Evolutionary conservation across 2,113 vertebrate species (phyloP).

Genomic region (Gobio gobio): DNA sequence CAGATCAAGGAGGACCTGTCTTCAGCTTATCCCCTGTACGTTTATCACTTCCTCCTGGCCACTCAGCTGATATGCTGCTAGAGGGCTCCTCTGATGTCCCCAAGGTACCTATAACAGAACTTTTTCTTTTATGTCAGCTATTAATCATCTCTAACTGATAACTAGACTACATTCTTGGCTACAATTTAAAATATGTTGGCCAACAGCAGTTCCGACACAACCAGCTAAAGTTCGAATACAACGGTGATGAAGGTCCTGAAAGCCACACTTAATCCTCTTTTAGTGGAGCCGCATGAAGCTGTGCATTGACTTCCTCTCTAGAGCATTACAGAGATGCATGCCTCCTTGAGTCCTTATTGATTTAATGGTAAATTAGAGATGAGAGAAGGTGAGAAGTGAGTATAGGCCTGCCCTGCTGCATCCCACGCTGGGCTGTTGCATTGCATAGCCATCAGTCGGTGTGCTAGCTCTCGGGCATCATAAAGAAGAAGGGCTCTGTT

Average conservation of each 20-base stretch:
- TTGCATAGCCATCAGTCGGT: not conserved
- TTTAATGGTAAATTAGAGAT: slow-evolving; percentile 44
- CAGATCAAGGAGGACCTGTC: slow-evolving; percentile 45
- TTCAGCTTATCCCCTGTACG: slow-evolving; percentile 77
- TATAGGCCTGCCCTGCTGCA: slow-evolving; percentile 26
- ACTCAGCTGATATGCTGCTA: slow-evolving; percentile 76
- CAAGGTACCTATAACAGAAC: slow-evolving; percentile 70
- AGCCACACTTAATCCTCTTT: slow-evolving; percentile 44
- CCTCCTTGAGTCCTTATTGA: slow-evolving; percentile 50
- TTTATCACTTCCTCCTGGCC: slow-evolving; percentile 79
- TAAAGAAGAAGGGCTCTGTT: slow-evolving; percentile 41
- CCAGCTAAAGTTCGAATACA: slow-evolving; percentile 32
- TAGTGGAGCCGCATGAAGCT: slow-evolving; percentile 8
- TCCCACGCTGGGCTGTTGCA: not conserved
- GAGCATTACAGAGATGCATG: slow-evolving; percentile 38
- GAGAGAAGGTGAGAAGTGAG: slow-evolving; percentile 44
- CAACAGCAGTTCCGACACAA: not conserved
- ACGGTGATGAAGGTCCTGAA: slow-evolving; percentile 41
- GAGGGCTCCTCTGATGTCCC: slow-evolving; percentile 75
- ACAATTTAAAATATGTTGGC: not conserved
- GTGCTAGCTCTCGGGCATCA: slow-evolving; percentile 16
- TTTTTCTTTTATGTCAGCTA: not conserved
- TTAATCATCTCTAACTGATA: not conserved
- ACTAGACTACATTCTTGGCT: not conserved
- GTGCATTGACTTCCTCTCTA: slow-evolving; percentile 38